These are phyloP conservation scores for Salpingus planirostris DNA, from an alignment of 2,888 invertebrate species.

Conservation along the genomic window DNA sequence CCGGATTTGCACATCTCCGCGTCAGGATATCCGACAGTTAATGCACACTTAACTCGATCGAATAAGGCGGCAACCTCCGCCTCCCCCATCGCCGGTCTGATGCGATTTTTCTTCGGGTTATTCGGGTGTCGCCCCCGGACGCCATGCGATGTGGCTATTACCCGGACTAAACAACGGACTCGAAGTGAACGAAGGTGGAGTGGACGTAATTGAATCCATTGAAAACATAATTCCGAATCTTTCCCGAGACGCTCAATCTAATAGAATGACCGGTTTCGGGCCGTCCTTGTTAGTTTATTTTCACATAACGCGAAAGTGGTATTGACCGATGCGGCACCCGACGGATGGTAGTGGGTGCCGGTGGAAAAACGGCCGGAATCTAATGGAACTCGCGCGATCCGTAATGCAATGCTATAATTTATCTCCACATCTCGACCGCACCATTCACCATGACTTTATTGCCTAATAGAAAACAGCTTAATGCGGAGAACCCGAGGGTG, in stretches of 20 bases:
- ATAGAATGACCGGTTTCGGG: conserved; percentile 17
- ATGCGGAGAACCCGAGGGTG: too few species aligned
- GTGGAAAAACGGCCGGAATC: neutral
- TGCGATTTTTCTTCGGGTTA: too few species aligned
- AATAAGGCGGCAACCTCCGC: too few species aligned
- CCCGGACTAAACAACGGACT: conserved; percentile 11
- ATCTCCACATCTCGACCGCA: conserved; percentile 5
- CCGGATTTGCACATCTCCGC: conserved; percentile 11
- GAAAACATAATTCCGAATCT: conserved; percentile 22
- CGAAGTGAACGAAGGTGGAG: conserved; percentile 13
- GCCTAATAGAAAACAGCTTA: conserved; percentile 12
- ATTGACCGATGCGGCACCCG: conserved; percentile 8
- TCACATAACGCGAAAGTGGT: conserved; percentile 12
- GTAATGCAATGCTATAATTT: conserved; percentile 11
- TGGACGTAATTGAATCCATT: conserved; percentile 24
- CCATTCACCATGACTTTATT: conserved; percentile 8
- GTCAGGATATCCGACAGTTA: conserved; percentile 14
- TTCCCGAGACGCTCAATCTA: conserved; percentile 18
- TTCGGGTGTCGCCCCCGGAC: too few species aligned
- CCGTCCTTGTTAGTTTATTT: conserved; percentile 16
- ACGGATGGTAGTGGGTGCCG: neutral
- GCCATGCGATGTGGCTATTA: too few species aligned
- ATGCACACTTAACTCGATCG: conserved; percentile 14
- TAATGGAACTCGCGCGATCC: neutral
- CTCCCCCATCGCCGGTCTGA: too few species aligned